phyloP scores from a whole-genome alignment of 2,113 vertebrate species.

The Limanda limanda region DNA sequence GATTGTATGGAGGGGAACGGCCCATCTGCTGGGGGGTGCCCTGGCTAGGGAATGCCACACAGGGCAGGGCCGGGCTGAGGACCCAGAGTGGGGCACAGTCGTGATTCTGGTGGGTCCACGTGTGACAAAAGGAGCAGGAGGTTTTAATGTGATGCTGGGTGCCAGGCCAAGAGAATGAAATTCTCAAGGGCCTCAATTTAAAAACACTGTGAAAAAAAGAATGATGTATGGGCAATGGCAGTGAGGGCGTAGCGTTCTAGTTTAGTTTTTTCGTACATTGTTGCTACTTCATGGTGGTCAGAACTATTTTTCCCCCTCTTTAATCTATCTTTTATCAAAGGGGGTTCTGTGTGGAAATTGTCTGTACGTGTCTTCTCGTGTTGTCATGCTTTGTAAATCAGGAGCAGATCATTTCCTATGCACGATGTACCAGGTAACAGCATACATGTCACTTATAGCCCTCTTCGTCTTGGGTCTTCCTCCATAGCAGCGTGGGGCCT shows the following conservation, averaged over 20 bases:
- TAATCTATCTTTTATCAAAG: constrained; percentile 14
- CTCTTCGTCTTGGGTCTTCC: constrained; percentile 89
- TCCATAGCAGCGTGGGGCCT: constrained; percentile 90
- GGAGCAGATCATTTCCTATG: constrained; percentile 33
- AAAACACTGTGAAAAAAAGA: constrained; percentile 3
- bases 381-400: constrained; percentile 19
- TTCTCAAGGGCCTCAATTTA: constrained; percentile 36
- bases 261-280: background rate
- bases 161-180: constrained; percentile 43
- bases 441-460: constrained; percentile 86
- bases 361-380: constrained; percentile 7
- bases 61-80: constrained; percentile 38
- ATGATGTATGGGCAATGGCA: constrained; percentile 33
- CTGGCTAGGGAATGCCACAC: constrained; percentile 64
- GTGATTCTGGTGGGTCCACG: constrained; percentile 56
- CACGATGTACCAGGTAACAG: constrained; percentile 84
- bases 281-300: constrained; percentile 1
- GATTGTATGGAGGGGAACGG: constrained; percentile 70
- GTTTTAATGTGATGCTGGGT: constrained; percentile 29
- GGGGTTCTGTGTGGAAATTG: constrained; percentile 1
- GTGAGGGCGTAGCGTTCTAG: background rate
- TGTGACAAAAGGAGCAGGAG: constrained; percentile 44
- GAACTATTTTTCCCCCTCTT: background rate
- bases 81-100: constrained; percentile 38
- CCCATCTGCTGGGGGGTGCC: constrained; percentile 73